phyloP scores from a whole-genome alignment of 1,140 invertebrate species.

The Pachypeltis micranthus region DNA sequence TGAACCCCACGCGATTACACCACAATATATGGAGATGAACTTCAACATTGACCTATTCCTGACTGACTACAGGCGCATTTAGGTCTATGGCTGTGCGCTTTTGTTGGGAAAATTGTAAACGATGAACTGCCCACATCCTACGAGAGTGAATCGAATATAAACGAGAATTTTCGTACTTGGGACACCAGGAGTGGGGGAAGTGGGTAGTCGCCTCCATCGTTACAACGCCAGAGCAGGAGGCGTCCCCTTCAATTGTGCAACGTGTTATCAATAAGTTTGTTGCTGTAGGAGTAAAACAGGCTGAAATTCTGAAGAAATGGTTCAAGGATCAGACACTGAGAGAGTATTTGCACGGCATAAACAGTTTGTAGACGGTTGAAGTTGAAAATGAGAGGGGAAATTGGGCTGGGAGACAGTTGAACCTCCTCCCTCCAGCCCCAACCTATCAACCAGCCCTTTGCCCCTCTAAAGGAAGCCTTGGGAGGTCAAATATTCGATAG shows the following conservation, averaged over 20 bases:
- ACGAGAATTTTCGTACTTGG: no score
- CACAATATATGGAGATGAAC: not conserved
- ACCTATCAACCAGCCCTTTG: no score
- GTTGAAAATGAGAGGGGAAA: not conserved
- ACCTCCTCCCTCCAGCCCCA: no score
- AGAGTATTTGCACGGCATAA: not conserved
- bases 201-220: not conserved
- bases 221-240: not conserved
- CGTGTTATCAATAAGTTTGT: no score
- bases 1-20: no score
- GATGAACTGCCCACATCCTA: not conserved
- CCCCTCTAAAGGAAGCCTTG: no score
- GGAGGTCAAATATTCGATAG: no score
- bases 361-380: not conserved
- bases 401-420: no score
- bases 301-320: not conserved
- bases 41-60: not conserved
- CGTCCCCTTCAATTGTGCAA: no score
- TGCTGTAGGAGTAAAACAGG: no score
- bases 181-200: not conserved
- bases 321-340: not conserved
- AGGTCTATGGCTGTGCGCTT: not conserved
- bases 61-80: not conserved
- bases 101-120: not conserved
- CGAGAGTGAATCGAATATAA: no score